Percentiles rank a stretch among this genome's conserved stretches.
phyloP scores from a whole-genome alignment of 2,888 invertebrate genomes.

The Drosophila cognata region DNA sequence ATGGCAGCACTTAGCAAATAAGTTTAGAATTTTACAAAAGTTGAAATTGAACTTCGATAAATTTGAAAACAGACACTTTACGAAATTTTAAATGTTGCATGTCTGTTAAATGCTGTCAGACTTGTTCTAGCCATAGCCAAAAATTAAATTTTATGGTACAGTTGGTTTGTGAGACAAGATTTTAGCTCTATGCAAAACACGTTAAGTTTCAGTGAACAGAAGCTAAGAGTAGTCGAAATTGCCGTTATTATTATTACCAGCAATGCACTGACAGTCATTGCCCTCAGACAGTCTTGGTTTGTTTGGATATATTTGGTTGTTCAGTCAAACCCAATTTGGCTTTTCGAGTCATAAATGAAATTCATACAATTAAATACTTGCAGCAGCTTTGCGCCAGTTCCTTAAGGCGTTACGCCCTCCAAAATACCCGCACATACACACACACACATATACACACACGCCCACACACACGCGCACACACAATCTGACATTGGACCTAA shows the following conservation, averaged over 20 bases:
- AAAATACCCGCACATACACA: background rate
- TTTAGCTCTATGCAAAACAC: background rate
- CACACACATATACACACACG: background rate
- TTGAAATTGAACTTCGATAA: background rate
- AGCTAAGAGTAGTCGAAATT: background rate
- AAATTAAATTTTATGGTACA: background rate
- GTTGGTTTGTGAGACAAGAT: background rate
- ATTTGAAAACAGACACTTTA: background rate
- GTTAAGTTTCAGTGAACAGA: background rate
- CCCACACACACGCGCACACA: background rate
- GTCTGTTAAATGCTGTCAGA: background rate
- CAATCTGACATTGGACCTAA: slow-evolving; percentile 67
- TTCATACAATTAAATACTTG: slow-evolving; percentile 67
- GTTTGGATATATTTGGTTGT: slow-evolving; percentile 36
- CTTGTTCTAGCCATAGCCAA: background rate
- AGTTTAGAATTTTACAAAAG: background rate
- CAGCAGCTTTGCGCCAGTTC: slow-evolving; percentile 27
- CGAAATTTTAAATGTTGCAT: background rate
- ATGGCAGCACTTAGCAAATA: background rate
- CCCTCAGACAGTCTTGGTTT: background rate
- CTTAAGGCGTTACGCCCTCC: slow-evolving; percentile 14
- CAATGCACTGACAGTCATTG: background rate
- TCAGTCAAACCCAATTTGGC: slow-evolving; percentile 68
- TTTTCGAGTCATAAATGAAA: slow-evolving; percentile 64
- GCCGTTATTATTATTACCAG: background rate